Base-by-base conservation (phyloP, 2,797 vertebrate species). In the Mus caroli region DNA sequence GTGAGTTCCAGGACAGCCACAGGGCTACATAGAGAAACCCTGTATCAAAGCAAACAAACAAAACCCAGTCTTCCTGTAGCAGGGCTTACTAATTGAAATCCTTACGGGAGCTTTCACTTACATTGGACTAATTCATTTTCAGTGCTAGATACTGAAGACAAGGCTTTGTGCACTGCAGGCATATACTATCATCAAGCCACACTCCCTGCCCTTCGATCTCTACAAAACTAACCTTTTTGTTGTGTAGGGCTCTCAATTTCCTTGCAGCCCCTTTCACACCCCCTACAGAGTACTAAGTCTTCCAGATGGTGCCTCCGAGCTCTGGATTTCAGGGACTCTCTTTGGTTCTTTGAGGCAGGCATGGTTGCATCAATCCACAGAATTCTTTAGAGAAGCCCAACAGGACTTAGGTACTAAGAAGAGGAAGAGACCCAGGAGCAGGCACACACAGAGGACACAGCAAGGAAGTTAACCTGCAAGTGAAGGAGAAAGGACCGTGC, bases 181-280 rank as follows among this genome's bases (percentile, higher is more conserved):
- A 58, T 58, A 26, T 5, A 13, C 71, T 34, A 10, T 6, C 67
- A 60, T 40, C 2, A 19, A 76, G 87, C 6, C 56, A 40, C 3
- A 8, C 17, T 17, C 31, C 69, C n/a, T 1, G 17, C 28, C 56
- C 37, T 60, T 34, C n/a, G 40, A 8, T 43, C 85, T 67, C 19
- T 0, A 3, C 11, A 15, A 28, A 20, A 3, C 11, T 46, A 2
- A 37, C 37, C 31, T 67, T 9, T 9, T 0, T 6, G 9, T 0
- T 11, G 28, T 14, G 31, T 0, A 0, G 14, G 28, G 24, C 7
- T 0, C 26, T 62, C 34, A 15, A 43, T 37, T 15, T 69, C 31
- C 20, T 52, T 14, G 4, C 0, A 4, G 54, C 12, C 17, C 56
- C 11, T 31, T 22, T 22, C 19, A 3, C 14, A 20, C 3, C 19